Conservation (phyloP, 2,888 invertebrate genomes). For the Platycnemis pennipes region DNA sequence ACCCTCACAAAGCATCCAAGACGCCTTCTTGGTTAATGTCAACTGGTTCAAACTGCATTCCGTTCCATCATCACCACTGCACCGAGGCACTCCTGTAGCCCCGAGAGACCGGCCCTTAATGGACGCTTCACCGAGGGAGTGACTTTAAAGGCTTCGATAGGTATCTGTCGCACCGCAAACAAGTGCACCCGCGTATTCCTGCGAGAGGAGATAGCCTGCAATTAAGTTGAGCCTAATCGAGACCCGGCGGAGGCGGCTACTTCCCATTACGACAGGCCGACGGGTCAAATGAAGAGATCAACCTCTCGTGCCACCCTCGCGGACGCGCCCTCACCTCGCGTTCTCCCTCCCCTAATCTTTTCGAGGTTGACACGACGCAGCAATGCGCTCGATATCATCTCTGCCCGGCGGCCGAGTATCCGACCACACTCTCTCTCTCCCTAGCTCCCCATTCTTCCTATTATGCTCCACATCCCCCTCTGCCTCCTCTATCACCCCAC, state of each 20-base stretch:
- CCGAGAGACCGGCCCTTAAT: not conserved
- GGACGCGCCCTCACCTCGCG: not conserved
- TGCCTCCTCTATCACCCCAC: not conserved
- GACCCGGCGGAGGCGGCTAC: not conserved
- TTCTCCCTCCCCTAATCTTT: not conserved
- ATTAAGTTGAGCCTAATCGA: not conserved
- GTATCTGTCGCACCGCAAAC: not conserved
- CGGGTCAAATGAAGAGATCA: not conserved
- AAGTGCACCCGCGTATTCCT: not conserved
- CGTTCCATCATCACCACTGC: not conserved
- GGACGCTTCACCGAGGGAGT: not conserved
- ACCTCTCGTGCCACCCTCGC: not conserved
- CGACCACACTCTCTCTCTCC: not conserved
- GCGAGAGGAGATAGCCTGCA: not conserved
- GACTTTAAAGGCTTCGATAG: not conserved
- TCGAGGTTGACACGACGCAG: not conserved
- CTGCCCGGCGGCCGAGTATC: not conserved
- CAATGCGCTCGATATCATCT: conserved; percentile 20
- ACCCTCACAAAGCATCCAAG: not conserved
- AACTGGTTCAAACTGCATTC: not conserved
- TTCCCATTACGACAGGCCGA: not conserved
- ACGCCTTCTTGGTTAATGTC: not conserved
- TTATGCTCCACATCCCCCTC: not conserved
- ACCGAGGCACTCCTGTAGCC: not conserved
- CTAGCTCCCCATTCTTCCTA: not conserved